Percentiles rank a stretch among this genome's conserved stretches.
These are phyloP conservation scores for Drosophila busckii DNA, from an alignment of 1,140 invertebrate genomes.

Conservation along the genomic window DNA sequence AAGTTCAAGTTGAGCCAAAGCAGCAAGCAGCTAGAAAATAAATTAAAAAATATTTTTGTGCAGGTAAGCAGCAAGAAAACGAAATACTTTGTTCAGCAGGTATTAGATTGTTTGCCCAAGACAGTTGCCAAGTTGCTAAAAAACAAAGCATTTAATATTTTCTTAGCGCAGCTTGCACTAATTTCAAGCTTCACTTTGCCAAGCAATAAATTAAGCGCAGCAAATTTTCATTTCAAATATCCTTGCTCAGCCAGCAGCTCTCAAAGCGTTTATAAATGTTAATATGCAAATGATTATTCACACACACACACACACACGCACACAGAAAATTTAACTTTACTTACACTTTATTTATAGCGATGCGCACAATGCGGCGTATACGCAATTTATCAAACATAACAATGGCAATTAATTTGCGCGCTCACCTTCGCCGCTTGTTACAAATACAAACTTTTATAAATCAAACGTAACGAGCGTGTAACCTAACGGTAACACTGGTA, in stretches of 20 bases:
- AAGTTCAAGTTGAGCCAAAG: conserved; percentile 33
- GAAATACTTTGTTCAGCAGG: conserved; percentile 29
- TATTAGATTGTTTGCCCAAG: no score
- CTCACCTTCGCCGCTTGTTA: conserved; percentile 29
- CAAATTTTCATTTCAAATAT: conserved; percentile 61
- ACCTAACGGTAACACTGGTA: conserved; percentile 52
- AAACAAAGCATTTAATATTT: no score
- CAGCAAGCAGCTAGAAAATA: conserved; percentile 25
- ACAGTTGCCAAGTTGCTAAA: no score
- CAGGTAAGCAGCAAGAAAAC: conserved; percentile 28
- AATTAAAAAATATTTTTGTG: conserved; percentile 11
- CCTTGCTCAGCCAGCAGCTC: conserved; percentile 13
- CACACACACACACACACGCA: conserved; percentile 5
- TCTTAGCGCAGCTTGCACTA: not conserved
- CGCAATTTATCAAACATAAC: conserved; percentile 74
- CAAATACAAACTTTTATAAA: conserved; percentile 70
- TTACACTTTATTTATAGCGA: conserved; percentile 54
- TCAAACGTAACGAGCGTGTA: conserved; percentile 77
- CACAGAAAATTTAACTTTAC: conserved; percentile 25
- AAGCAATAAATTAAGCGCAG: conserved; percentile 50
- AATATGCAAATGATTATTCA: conserved; percentile 35
- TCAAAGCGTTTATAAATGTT: conserved; percentile 37
- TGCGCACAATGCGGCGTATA: conserved; percentile 45
- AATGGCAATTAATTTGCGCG: conserved; percentile 74
- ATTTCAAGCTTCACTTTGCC: not conserved